Evolutionary conservation across 2,113 vertebrate genomes (phyloP).

Genomic region (Brachyistius frenatus): DNA sequence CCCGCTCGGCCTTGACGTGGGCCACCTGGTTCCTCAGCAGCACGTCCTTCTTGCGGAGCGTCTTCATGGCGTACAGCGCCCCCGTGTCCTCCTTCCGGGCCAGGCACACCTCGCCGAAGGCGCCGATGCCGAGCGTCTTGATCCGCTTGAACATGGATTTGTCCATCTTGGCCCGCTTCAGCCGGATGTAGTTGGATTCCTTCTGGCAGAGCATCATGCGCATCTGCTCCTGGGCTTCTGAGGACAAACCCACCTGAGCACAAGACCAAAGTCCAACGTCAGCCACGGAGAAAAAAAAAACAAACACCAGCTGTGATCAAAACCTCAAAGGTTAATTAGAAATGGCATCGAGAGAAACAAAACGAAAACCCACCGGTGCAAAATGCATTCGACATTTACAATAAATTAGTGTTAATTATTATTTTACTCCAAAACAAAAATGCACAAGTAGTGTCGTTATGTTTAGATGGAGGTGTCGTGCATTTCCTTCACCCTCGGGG

Average conservation of each 20-base stretch:
- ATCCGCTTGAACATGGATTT: slow-evolving; percentile 99
- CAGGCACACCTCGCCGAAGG: slow-evolving; percentile 97
- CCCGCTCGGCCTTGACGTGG: slow-evolving; percentile 97
- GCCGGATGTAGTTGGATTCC: slow-evolving; percentile 98
- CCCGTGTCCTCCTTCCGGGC: slow-evolving; percentile 97
- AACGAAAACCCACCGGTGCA: slow-evolving; percentile 11
- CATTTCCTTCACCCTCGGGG: slow-evolving; percentile 26
- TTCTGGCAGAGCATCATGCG: slow-evolving; percentile 99
- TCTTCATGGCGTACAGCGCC: slow-evolving; percentile 98
- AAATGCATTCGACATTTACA: neutral
- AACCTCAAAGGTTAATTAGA: slow-evolving; percentile 8
- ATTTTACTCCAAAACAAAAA: slow-evolving; percentile 29
- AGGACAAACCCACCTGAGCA: slow-evolving; percentile 93
- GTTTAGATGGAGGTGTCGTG: slow-evolving; percentile 44
- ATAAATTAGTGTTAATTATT: neutral
- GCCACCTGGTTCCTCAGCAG: slow-evolving; percentile 98
- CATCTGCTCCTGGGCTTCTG: slow-evolving; percentile 98
- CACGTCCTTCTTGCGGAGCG: slow-evolving; percentile 98
- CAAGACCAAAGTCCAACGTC: neutral
- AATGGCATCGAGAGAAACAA: neutral
- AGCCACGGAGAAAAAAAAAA: neutral
- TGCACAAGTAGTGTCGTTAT: slow-evolving; percentile 11
- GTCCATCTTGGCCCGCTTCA: slow-evolving; percentile 99
- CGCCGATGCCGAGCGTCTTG: slow-evolving; percentile 96
- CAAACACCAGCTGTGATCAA: neutral